Evolutionary conservation across 2,113 vertebrate species (phyloP).

Genomic region (Anoplopoma fimbria): DNA sequence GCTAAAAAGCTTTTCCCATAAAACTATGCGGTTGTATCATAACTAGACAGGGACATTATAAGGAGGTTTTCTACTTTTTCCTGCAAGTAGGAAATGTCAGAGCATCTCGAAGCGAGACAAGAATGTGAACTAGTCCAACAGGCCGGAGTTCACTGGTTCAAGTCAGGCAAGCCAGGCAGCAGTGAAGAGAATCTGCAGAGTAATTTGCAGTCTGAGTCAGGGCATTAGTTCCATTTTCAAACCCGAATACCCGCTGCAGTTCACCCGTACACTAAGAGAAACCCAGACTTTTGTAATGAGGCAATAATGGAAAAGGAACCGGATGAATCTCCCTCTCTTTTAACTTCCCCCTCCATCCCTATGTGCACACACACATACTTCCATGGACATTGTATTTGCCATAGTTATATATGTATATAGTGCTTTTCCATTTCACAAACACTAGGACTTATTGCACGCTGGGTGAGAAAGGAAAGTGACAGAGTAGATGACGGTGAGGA

Average conservation of each 20-base stretch:
- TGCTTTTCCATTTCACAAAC: slow-evolving; percentile 38
- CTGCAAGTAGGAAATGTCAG: slow-evolving; percentile 28
- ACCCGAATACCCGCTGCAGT: slow-evolving; percentile 61
- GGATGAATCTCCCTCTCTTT: slow-evolving; percentile 50
- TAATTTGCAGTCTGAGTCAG: slow-evolving; percentile 68
- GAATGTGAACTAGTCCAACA: slow-evolving; percentile 38
- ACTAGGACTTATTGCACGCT: slow-evolving; percentile 14
- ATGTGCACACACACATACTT: not conserved
- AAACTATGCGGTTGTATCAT: not conserved
- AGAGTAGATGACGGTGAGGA: slow-evolving; percentile 37
- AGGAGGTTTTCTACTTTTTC: slow-evolving; percentile 16
- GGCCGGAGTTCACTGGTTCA: slow-evolving; percentile 60
- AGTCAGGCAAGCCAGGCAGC: slow-evolving; percentile 42
- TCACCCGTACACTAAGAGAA: slow-evolving; percentile 55
- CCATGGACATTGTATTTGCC: slow-evolving; percentile 17
- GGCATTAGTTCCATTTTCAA: slow-evolving; percentile 71
- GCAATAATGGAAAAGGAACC: slow-evolving; percentile 65
- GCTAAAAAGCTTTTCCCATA: not conserved
- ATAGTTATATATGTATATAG: slow-evolving; percentile 29
- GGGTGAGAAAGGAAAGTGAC: slow-evolving; percentile 52
- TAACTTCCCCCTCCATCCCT: not conserved
- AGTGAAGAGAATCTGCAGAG: slow-evolving; percentile 59
- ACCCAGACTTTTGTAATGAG: slow-evolving; percentile 63
- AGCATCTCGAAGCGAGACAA: slow-evolving; percentile 35
- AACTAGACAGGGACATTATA: slow-evolving; percentile 15